Percentiles rank a stretch among this genome's conserved stretches.
Evolutionary conservation across 1,140 invertebrate species (phyloP).

Genomic region (Nasonia longicornis): DNA sequence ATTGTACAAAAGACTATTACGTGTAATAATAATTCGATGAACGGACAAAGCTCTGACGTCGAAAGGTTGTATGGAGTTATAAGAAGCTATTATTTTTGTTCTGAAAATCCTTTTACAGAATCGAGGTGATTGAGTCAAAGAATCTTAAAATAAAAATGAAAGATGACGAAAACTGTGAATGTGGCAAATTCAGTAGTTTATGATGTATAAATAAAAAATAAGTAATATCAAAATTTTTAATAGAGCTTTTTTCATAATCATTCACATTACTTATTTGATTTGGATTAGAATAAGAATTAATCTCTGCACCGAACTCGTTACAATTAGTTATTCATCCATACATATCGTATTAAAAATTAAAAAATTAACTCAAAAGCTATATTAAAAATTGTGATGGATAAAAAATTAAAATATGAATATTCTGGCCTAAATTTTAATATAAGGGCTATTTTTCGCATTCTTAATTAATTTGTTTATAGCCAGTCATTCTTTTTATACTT

Average conservation of each 20-base stretch:
- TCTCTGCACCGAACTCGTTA: not conserved
- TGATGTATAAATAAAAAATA: conserved; percentile 35
- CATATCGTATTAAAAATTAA: not conserved
- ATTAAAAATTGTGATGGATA: conserved; percentile 43
- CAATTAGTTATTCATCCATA: not conserved
- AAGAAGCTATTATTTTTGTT: conserved; percentile 45
- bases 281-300: not conserved
- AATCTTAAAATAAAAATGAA: conserved; percentile 48
- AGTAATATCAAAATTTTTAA: conserved; percentile 43
- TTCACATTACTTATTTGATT: not conserved
- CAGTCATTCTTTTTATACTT: too few species aligned
- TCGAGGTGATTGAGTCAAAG: conserved; percentile 43
- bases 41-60: conserved; percentile 46
- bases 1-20: conserved; percentile 46
- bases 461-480: too few species aligned
- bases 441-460: not conserved
- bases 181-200: conserved; percentile 39
- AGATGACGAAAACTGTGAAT: conserved; percentile 41
- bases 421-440: not conserved
- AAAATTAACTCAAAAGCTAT: conserved; percentile 35
- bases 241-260: conserved; percentile 32
- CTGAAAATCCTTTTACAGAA: conserved; percentile 44
- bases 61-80: conserved; percentile 45
- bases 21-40: conserved; percentile 46
- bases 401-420: conserved; percentile 27